Evolutionary conservation across 64 coral and sea anemone genomes (phyloP), one percentile per base, ranked within the genome.

Genomic region (Dendrophyllia cribrosa): DNA sequence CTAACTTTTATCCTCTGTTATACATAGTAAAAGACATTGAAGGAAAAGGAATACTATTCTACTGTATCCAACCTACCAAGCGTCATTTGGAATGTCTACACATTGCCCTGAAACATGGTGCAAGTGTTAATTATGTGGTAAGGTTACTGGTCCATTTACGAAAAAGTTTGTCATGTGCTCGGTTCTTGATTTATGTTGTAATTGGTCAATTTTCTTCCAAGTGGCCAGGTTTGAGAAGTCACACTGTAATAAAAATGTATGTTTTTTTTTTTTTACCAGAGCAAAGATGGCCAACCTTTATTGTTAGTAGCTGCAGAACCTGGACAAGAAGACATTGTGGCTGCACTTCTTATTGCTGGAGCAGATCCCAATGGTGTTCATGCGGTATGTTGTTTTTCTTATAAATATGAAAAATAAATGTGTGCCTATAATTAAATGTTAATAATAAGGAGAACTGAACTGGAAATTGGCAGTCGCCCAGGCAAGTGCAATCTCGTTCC

Each of bases 21-120:
- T 34, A 34, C 88, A 23, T 65, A 99, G 97, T 96, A 34, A 66
- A 59, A 66, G 97, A 99, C 43, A 71, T 67, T 9, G 97, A 99
- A 91, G 94, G 91, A 43, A 99, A 99, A 56, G 97, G 97, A 7
- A 99, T 99, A 53, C 73, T 99, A 11, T 99, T 99, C 89, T 94
- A 99, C 53, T 99, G 97, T 78, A 86, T 99, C 67, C 91, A 93
- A 50, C 91, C 97, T 70, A 99, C 97, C 15, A 93, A 96, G 50
- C 92, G 97, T 77, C 97, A 99, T 77, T 50, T 94, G 16, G 90
- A 93, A 49, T 95, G 94, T 43, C 74, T 99, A 22, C 92, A 88
- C 50, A 93, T 99, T 75, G 84, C 84, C 46, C 76, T 99, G 23
- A 75, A 79, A 58, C 94, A 99, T 91, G 97, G 97, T 21, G 97